Evolutionary conservation across 2,797 vertebrate genomes (phyloP).

Genomic region (Melopsittacus undulatus): DNA sequence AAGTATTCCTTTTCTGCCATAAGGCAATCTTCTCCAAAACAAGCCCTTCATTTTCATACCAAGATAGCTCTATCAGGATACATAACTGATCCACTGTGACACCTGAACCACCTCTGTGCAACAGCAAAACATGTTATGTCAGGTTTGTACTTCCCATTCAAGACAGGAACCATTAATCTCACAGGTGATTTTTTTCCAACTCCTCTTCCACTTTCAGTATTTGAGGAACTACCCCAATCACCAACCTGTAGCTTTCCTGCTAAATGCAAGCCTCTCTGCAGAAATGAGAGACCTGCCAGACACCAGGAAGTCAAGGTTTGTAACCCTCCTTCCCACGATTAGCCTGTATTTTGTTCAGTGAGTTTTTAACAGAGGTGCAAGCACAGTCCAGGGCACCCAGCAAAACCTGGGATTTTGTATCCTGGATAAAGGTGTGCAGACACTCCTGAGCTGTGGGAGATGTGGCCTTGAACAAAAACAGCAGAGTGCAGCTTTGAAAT

Average conservation of each 20-base stretch:
- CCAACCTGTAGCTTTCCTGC: neutral
- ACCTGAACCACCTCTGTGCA: neutral
- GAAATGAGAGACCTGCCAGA: neutral
- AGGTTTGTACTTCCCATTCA: neutral
- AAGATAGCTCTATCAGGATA: neutral
- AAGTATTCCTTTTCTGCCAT: neutral
- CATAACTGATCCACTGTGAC: neutral
- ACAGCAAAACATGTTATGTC: neutral
- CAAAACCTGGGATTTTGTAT: neutral
- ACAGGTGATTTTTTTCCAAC: neutral
- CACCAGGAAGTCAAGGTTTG: neutral
- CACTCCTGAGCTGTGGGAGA: neutral
- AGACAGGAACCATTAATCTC: neutral
- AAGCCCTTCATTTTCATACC: neutral
- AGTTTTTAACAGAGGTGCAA: neutral
- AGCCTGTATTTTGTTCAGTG: neutral
- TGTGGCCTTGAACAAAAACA: neutral
- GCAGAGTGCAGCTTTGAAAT: neutral
- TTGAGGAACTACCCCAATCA: neutral
- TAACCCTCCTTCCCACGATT: neutral
- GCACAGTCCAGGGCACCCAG: accelerated
- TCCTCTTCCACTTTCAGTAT: neutral
- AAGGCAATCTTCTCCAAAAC: neutral
- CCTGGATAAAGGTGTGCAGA: neutral
- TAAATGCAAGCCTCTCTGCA: neutral